Base-by-base conservation (phyloP, 1,140 invertebrate genomes). In the Nasonia longicornis region DNA sequence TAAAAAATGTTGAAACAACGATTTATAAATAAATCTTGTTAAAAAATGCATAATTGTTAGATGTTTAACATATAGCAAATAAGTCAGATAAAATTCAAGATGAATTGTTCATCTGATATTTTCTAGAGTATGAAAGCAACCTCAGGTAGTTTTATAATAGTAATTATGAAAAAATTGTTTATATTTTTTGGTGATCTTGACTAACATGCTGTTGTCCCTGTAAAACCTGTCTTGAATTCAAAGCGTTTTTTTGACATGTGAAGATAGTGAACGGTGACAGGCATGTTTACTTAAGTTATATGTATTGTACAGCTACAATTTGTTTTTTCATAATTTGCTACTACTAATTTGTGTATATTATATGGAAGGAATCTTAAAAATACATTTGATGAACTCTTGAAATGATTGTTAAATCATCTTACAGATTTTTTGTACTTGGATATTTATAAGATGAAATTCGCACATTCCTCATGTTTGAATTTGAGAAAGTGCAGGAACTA, bases 121-220 rank as follows among this genome's bases (percentile, higher is more conserved):
- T 31, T 8, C 11, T 79, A 72, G 45, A 26, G 71, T 64, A 63
- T 77, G 35, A 35, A 8, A 64, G 67, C 35, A 29, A 79, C 75
- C 52, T 77, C 83, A 77, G 11, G 77, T 48, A 82, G 72, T 83
- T 79, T 79, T 52, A 66, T 81, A 75, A 79, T 26, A 79, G 10
- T 45, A 48, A 26, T 66, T 74, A 69, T 20, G 6, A 63, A 4
- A 79, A 64, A 3, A 29, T 75, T 16, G 3, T 58, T 78, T 45
- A 79, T 79, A 72, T 72, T 26, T 71, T 58, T 58, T 4, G 52
- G 10, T 16, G 20, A 58, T 58, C 16, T 58, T 20, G 20, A 58
- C 7, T 58, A 58, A 58, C n/a, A 58, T n/a, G 20, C 52, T n/a
- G 14, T 58, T 20, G 38, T 20, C 1, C 4, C 20, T 7, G 52